Evolutionary conservation across 2,888 invertebrate genomes (phyloP).

Genomic region (Aplocera efformata): DNA sequence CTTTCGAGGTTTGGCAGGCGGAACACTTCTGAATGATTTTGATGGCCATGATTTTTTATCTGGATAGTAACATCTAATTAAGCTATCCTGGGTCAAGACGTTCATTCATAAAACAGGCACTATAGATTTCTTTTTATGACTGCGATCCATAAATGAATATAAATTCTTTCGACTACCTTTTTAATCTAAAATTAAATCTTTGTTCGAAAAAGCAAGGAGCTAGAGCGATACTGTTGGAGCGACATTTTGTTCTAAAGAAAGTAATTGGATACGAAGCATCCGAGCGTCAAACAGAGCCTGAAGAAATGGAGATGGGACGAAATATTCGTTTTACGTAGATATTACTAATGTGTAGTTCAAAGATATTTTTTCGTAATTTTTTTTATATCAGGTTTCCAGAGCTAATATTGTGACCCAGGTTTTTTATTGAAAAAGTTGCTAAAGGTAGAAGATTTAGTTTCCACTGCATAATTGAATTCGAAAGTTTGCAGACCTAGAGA

Average conservation of each 20-base stretch:
- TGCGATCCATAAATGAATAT: constrained; percentile 11
- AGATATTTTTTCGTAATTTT: too few species aligned
- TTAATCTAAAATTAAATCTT: constrained; percentile 71
- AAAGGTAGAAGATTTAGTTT: too few species aligned
- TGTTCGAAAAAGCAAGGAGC: constrained; percentile 52
- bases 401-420: too few species aligned
- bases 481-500: too few species aligned
- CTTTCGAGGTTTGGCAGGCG: too few species aligned
- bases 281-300: constrained; percentile 47
- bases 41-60: too few species aligned
- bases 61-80: too few species aligned
- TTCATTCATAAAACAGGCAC: constrained; percentile 1
- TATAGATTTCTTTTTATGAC: constrained; percentile 11
- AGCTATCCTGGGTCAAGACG: not conserved
- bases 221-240: constrained; percentile 46
- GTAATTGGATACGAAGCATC: constrained; percentile 57
- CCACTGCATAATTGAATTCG: too few species aligned
- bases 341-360: constrained; percentile 27
- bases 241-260: constrained; percentile 61
- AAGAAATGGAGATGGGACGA: constrained; percentile 52
- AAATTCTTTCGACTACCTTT: constrained; percentile 33
- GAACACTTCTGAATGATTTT: too few species aligned
- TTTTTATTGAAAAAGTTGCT: too few species aligned
- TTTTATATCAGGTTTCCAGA: too few species aligned
- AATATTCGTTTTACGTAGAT: constrained; percentile 56